These are phyloP conservation scores for Cordilura impudica DNA, from an alignment of 2,888 invertebrate genomes.

Conservation along the genomic window DNA sequence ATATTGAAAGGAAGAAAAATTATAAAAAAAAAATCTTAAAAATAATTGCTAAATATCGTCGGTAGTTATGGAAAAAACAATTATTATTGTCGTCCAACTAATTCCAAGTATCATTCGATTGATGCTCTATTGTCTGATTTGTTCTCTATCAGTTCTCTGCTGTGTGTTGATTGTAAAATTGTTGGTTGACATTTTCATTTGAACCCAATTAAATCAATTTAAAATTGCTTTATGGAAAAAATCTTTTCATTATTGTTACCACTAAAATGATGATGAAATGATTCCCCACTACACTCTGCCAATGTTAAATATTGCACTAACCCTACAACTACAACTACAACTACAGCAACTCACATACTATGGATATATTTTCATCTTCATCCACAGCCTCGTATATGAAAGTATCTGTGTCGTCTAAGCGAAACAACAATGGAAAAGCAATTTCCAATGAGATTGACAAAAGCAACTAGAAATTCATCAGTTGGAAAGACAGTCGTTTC, in stretches of 20 bases:
- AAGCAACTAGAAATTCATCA: slow-evolving; percentile 60
- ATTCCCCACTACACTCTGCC: slow-evolving; percentile 5
- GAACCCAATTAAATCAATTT: slow-evolving; percentile 73
- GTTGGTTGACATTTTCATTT: slow-evolving; percentile 74
- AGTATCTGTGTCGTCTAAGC: slow-evolving; percentile 20
- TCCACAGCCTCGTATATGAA: slow-evolving; percentile 20
- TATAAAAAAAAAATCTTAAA: no score
- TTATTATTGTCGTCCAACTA: background rate
- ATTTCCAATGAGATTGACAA: slow-evolving; percentile 61
- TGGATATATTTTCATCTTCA: slow-evolving; percentile 8
- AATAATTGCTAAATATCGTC: no score
- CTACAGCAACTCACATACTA: slow-evolving; percentile 1
- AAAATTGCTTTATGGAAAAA: slow-evolving; percentile 58
- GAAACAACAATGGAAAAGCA: slow-evolving; percentile 55
- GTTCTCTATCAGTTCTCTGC: background rate
- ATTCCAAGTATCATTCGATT: slow-evolving; percentile 37
- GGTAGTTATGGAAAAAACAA: no score
- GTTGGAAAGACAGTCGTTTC: slow-evolving; percentile 55
- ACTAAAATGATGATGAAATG: slow-evolving; percentile 46
- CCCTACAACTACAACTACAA: background rate
- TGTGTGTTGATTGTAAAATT: slow-evolving; percentile 30
- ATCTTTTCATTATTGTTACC: slow-evolving; percentile 31
- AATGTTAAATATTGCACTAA: background rate
- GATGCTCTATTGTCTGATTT: no score
- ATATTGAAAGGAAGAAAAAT: no score